These are phyloP conservation scores for Arctocebus calabarensis DNA, from an alignment of 2,797 vertebrate genomes.

Conservation along the genomic window DNA sequence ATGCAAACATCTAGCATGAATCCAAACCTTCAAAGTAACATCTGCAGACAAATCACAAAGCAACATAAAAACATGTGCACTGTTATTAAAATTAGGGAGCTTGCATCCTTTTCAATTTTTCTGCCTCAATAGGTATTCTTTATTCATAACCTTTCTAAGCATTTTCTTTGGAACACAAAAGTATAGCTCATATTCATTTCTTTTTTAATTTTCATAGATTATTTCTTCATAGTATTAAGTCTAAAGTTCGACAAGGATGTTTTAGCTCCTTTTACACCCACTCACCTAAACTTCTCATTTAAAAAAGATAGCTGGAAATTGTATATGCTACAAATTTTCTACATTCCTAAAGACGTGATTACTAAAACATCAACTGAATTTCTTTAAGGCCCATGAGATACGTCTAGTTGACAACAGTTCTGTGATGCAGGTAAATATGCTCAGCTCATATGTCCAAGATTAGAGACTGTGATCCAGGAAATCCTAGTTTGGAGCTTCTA, in stretches of 20 bases:
- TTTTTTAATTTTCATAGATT: conserved; percentile 32
- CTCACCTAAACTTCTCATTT: background rate
- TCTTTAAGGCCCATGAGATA: background rate
- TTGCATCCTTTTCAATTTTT: background rate
- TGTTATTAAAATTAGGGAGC: background rate
- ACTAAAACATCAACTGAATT: background rate
- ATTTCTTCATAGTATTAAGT: background rate
- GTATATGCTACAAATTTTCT: background rate
- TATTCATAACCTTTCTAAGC: conserved; percentile 23
- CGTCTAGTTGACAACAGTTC: background rate
- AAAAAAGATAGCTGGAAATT: background rate
- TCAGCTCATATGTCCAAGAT: background rate
- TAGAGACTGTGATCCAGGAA: background rate
- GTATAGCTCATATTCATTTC: background rate
- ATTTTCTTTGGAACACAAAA: conserved; percentile 55
- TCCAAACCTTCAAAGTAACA: background rate
- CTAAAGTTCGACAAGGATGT: background rate
- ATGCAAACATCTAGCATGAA: background rate
- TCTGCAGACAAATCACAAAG: conserved; percentile 47
- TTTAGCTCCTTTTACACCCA: background rate
- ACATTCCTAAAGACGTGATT: background rate
- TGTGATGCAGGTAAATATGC: background rate
- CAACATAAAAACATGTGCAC: background rate
- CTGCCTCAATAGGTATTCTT: background rate
- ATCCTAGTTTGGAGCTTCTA: background rate